Evolutionary conservation across 2,888 invertebrate species (phyloP), one percentile per base, ranked within the genome.

Genomic region (Drosophila sordidula): DNA sequence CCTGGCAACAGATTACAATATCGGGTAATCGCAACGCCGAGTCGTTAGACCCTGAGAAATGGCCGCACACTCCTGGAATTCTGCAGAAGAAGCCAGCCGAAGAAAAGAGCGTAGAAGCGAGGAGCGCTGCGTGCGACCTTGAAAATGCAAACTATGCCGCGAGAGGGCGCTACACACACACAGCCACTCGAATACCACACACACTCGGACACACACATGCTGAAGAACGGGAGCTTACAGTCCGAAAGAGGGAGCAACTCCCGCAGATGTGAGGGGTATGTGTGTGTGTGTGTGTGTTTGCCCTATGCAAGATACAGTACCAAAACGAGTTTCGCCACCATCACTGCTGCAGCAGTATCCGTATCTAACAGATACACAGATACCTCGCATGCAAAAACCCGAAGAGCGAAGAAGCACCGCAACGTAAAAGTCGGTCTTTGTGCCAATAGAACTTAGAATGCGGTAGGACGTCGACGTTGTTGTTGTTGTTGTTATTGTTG

Each of bases 401-500:
- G 63, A 66, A 70, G 70, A 62, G 11, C 22, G 34, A 44, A 49
- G 54, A 64, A 64, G 39, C 38, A 79, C 73, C 63, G 78, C 76
- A 80, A 83, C 56, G 74, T 80, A 80, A 88, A 89, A 86, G 81
- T 89, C 89, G 89, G 90, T 89, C 89, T 89, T 87, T 89, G 89
- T 89, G 89, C 90, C 89, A 89, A 90, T 89, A 88, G 89, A 89
- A 80, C 90, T 88, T 86, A 80, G 80, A 88, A 84, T 87, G 86
- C 82, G 89, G 82, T 86, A 82, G 77, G 86, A 85, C 80, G 61
- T 62, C 47, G 59, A 25, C 32, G 45, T 34, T 12, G 42, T 32
- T 26, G 26, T 12, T 54, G 0, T 22, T 34, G 18, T 52, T 49
- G 29, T 58, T 42, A 4, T 36, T 42, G 41, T 39, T 61, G 42